phyloP scores from a whole-genome alignment of 2,888 invertebrate species.

The Anoplius nigerrimus region DNA sequence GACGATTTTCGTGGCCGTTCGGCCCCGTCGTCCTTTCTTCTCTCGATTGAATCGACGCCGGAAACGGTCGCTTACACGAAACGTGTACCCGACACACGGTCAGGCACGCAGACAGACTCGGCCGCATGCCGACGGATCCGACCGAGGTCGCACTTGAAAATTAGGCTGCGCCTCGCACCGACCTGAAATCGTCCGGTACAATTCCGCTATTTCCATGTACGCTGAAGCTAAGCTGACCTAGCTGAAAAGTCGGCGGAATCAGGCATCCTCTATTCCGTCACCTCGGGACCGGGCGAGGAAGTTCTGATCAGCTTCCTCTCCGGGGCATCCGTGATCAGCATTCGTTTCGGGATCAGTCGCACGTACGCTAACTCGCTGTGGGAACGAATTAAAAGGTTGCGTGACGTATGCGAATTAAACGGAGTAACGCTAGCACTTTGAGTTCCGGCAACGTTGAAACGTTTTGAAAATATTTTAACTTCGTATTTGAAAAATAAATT shows the following conservation, averaged over 20 bases:
- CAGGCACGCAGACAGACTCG: too few relatives aligned
- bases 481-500: too few relatives aligned
- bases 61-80: constrained; percentile 53
- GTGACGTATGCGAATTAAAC: constrained; percentile 2
- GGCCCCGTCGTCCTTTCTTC: constrained; percentile 17
- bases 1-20: constrained; percentile 6
- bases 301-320: too few relatives aligned
- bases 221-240: too few relatives aligned
- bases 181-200: neutral
- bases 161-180: constrained; percentile 38
- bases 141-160: constrained; percentile 63
- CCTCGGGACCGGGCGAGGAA: too few relatives aligned
- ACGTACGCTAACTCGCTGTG: neutral
- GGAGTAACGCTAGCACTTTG: constrained; percentile 5
- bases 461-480: too few relatives aligned
- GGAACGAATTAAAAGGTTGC: constrained; percentile 4
- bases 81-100: constrained; percentile 39
- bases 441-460: too few relatives aligned
- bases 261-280: too few relatives aligned
- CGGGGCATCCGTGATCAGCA: too few relatives aligned
- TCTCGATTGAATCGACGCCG: constrained; percentile 45
- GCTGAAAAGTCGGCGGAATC: neutral
- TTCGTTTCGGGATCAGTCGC: too few relatives aligned
- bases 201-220: too few relatives aligned
- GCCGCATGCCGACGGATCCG: constrained; percentile 1